These are phyloP conservation scores for Protobothrops mucrosquamatus DNA, from an alignment of 2,113 vertebrate species.

Conservation along the genomic window DNA sequence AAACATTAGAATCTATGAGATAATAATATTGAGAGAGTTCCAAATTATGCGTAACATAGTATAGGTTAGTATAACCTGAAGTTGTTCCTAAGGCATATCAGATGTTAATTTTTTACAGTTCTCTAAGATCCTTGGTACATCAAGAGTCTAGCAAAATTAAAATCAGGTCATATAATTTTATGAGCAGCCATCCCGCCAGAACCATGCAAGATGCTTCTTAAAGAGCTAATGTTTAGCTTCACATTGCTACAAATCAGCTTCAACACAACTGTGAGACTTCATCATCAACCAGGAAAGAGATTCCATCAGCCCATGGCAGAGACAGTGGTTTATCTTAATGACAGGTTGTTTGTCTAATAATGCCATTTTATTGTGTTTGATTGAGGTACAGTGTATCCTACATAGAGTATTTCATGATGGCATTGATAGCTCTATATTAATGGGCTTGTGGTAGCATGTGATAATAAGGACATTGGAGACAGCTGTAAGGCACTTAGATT, in stretches of 20 bases:
- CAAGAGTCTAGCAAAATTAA: background rate
- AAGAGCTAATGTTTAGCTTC: background rate
- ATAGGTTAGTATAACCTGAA: background rate
- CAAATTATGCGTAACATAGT: background rate
- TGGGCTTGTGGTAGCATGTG: background rate
- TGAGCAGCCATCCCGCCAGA: background rate
- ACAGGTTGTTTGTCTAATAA: background rate
- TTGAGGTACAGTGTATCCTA: background rate
- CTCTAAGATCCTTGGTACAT: background rate
- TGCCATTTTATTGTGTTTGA: background rate
- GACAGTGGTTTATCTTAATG: background rate
- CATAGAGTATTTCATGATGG: background rate
- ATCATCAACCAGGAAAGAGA: background rate
- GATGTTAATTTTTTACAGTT: background rate
- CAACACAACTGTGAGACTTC: background rate
- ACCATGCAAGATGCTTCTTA: background rate
- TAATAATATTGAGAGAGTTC: background rate
- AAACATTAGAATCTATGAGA: background rate
- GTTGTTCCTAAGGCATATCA: background rate
- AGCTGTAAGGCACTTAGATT: background rate
- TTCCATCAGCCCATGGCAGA: background rate
- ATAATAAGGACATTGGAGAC: fast-evolving
- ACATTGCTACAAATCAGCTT: background rate
- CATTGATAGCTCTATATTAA: background rate
- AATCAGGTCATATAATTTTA: background rate